These are phyloP conservation scores for Phrixothrix hirtus DNA, from an alignment of 2,888 invertebrate genomes.

Conservation along the genomic window DNA sequence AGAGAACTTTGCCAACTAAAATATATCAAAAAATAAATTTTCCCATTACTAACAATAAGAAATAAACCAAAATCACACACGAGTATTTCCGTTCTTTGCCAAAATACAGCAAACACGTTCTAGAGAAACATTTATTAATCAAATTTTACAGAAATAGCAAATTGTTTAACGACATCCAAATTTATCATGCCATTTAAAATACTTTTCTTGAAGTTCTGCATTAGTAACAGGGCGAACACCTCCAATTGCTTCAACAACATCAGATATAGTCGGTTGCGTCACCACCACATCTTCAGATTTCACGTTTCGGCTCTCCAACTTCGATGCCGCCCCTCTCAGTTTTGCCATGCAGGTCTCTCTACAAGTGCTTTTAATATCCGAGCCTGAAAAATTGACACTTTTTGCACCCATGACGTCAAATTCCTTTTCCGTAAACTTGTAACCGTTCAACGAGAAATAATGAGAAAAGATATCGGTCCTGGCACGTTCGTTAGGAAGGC, in stretches of 20 bases:
- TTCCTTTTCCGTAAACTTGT: slow-evolving; percentile 57
- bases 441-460: slow-evolving; percentile 58
- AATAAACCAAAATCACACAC: too few species aligned
- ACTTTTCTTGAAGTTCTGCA: slow-evolving; percentile 59
- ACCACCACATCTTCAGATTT: slow-evolving; percentile 32
- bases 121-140: too few species aligned
- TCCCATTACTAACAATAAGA: neutral
- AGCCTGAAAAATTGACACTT: slow-evolving; percentile 83
- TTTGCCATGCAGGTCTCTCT: slow-evolving; percentile 87
- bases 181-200: slow-evolving; percentile 67
- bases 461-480: slow-evolving; percentile 71
- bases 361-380: slow-evolving; percentile 83
- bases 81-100: too few species aligned
- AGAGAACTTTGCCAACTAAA: neutral
- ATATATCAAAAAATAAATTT: neutral
- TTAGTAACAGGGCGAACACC: slow-evolving; percentile 65
- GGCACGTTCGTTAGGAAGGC: slow-evolving; percentile 70
- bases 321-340: slow-evolving; percentile 60
- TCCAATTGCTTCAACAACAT: slow-evolving; percentile 60
- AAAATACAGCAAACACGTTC: too few species aligned
- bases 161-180: slow-evolving; percentile 60
- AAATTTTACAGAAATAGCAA: too few species aligned
- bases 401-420: slow-evolving; percentile 58
- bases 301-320: slow-evolving; percentile 27
- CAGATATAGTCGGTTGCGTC: slow-evolving; percentile 47